phyloP scores from a whole-genome alignment of 1,140 invertebrate species.

The Drosophila sp. region DNA sequence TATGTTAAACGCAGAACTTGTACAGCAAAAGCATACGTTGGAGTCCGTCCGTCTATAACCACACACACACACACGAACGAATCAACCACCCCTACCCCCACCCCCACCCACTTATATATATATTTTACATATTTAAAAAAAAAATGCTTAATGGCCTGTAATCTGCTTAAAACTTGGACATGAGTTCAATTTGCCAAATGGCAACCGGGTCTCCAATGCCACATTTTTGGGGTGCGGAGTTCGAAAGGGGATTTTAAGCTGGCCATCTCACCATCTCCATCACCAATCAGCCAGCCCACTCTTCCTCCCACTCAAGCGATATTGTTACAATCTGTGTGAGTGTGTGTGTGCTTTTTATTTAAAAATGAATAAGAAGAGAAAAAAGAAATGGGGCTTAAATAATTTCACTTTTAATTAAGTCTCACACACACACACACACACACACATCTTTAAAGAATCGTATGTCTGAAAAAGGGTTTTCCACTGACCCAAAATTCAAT shows the following conservation, averaged over 20 bases:
- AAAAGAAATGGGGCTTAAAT: conserved; percentile 43
- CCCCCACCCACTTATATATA: not conserved
- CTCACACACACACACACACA: conserved; percentile 35
- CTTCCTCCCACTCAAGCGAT: conserved; percentile 17
- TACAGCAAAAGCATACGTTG: conserved; percentile 43
- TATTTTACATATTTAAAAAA: conserved; percentile 49
- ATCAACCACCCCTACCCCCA: not conserved
- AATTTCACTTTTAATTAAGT: conserved; percentile 77
- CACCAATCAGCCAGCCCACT: not conserved
- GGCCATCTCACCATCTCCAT: conserved; percentile 4
- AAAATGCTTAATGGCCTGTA: conserved; percentile 81
- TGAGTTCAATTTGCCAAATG: conserved; percentile 79
- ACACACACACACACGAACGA: conserved; percentile 3
- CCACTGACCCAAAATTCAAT: conserved; percentile 65
- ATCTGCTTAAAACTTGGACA: conserved; percentile 81
- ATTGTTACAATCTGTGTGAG: conserved; percentile 47
- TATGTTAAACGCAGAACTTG: conserved; percentile 74
- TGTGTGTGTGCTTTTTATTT: conserved; percentile 18
- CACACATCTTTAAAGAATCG: conserved; percentile 37
- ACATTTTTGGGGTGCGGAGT: not conserved
- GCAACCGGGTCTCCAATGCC: conserved; percentile 36
- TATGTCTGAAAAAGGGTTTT: conserved; percentile 36
- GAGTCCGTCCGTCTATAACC: conserved; percentile 7
- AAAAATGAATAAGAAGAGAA: conserved; percentile 17
- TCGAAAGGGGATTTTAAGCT: conserved; percentile 51